Evolutionary conservation across 2,888 invertebrate genomes (phyloP), one percentile per base, ranked within the genome.

Genomic region (Argyresthia albistria): DNA sequence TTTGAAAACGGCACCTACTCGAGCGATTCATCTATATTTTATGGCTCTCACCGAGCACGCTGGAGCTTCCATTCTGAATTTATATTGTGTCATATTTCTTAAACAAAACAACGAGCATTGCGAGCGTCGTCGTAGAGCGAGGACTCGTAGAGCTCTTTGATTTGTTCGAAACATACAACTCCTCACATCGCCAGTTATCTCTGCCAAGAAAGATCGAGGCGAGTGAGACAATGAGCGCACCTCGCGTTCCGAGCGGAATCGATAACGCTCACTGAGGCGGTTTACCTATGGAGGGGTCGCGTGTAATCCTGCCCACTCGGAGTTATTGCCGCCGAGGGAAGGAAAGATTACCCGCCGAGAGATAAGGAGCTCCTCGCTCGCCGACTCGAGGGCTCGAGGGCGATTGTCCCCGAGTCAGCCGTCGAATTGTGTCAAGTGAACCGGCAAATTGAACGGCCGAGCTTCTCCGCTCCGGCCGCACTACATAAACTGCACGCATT

Each of bases 371-470:
- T 84, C 84, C 84, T 73, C 80, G 84, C 25, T 25, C 25, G 25
- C 82, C 78, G 82, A 78, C 81, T 81, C 76, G 77, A 84, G 84
- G 84, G 79, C 81, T 81, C 76, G 77, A 84, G 84, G 84, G 84
- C 86, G 86, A 87, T 87, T 87, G 86, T 87, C 86, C 86, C 84
- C 80, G 83, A 84, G 83, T 83, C 86, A 83, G 84, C 83, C 84
- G 80, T 87, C 86, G 84, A 86, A 86, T 87, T 87, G 86, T 87
- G 86, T 87, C 86, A 87, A 87, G 86, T 86, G 86, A 87, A 87
- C 76, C 86, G 84, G 84, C 79, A 87, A 87, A 87, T 87, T 87
- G 86, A 87, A 87, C 84, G 86, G 83, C 79, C 86, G 81, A 81
- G 79, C 80, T 79, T 80, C 25, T 82, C 78, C 80, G 81, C 76